Evolutionary conservation across 2,888 invertebrate genomes (phyloP).

Genomic region (Alloplasta piceator): DNA sequence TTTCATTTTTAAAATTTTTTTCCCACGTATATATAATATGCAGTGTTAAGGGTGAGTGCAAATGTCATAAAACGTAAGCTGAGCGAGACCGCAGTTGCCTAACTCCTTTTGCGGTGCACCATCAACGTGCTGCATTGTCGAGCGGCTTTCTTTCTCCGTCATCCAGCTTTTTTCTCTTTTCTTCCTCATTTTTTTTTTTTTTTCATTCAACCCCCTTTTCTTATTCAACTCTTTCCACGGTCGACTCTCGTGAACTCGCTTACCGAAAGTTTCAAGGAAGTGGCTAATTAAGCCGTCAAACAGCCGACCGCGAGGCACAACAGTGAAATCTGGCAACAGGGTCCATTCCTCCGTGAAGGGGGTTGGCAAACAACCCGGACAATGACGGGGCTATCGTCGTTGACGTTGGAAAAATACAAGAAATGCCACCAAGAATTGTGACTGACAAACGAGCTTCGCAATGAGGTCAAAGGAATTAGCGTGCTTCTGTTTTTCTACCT

Average conservation of each 20-base stretch:
- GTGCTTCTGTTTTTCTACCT: no score
- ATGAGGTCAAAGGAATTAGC: no score
- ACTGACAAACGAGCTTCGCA: no score
- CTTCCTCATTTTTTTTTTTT: constrained; percentile 21
- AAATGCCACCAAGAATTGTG: no score
- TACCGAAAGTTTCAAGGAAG: constrained; percentile 63
- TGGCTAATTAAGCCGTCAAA: constrained; percentile 67
- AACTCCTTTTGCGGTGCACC: no score
- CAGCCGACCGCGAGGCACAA: background rate
- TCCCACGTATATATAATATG: no score
- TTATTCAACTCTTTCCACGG: constrained; percentile 48
- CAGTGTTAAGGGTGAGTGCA: no score
- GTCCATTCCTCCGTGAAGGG: constrained; percentile 52
- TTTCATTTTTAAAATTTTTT: no score
- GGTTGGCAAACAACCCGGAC: constrained; percentile 63
- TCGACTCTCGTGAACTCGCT: constrained; percentile 51
- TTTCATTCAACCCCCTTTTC: constrained; percentile 20
- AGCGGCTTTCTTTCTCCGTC: constrained; percentile 19
- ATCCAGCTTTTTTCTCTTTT: constrained; percentile 4
- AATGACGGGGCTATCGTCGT: no score
- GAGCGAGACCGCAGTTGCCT: no score
- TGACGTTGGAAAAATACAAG: no score
- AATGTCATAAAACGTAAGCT: no score
- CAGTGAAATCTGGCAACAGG: background rate
- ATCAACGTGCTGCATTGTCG: constrained; percentile 37